Evolutionary conservation across 1,140 invertebrate genomes (phyloP).

Genomic region (Heliconius melpomene): DNA sequence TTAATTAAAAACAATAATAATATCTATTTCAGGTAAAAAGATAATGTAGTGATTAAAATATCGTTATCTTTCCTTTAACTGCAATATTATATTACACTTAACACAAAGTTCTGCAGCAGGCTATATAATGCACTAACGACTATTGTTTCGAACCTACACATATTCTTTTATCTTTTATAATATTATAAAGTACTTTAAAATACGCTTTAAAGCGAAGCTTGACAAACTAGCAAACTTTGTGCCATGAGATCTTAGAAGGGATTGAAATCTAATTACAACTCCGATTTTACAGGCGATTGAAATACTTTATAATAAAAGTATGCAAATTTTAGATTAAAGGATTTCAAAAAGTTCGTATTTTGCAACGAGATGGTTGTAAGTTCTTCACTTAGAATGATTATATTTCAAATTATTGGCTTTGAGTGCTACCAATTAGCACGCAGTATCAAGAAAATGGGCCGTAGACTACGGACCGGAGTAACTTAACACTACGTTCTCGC

Average conservation of each 20-base stretch:
- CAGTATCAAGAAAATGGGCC: no score
- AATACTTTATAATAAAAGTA: conserved; percentile 18
- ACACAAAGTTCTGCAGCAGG: neutral
- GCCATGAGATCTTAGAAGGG: conserved; percentile 33
- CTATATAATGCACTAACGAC: conserved; percentile 28
- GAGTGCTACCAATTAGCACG: no score
- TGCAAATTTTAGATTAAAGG: neutral
- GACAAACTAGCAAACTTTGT: conserved; percentile 47
- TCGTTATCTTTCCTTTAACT: no score
- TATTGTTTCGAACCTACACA: conserved; percentile 18
- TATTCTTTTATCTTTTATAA: conserved; percentile 33
- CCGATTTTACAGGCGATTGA: conserved; percentile 20
- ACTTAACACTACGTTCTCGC: no score
- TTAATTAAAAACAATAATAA: no score
- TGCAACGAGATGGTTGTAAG: neutral
- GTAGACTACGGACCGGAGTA: no score
- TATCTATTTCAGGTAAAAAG: no score
- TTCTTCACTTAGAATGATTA: neutral
- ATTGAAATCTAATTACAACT: conserved; percentile 45
- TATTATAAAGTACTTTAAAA: conserved; percentile 35
- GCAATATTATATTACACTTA: neutral
- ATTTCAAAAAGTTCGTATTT: neutral
- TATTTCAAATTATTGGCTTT: no score
- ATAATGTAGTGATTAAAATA: no score
- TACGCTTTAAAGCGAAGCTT: conserved; percentile 36